Evolutionary conservation across 2,888 invertebrate species (phyloP), one percentile per base, ranked within the genome.

Genomic region (Acanthopleura granulata): DNA sequence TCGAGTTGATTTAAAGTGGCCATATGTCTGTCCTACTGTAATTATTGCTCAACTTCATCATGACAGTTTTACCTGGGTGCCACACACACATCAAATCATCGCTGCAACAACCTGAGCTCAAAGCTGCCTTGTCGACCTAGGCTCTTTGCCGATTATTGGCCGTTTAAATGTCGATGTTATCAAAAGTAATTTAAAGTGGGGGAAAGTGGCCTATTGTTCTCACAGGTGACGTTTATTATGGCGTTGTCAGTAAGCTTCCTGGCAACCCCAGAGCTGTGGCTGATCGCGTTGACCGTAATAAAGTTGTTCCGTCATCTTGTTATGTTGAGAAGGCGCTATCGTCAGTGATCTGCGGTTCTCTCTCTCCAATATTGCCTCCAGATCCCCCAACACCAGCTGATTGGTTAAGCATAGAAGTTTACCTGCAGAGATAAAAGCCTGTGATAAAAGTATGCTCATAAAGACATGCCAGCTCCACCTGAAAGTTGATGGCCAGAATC

Each of bases 131-230:
- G 57, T 57, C 22, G 57, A 57, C 57, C n/a, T 12, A n/a, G 22
- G 57, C 57, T 22, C 57, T 66, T 66, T 6, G 18, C 15, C 22
- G 18, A 22, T 66, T 66, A 66, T 66, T 66, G 66, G 29, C 66
- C 66, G 25, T 22, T 22, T 22, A 16, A 22, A 15, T 15, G 25
- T 15, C 16, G 66, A 66, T 66, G 22, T 66, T 66, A 66, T 66
- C 66, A 25, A 27, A 27, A 27, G 66, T 66, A 66, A 66, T 66
- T 66, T 22, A 57, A 57, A 57, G 57, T 57, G 57, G 57, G 3
- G 16, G 66, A 66, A 66, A 66, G 66, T 66, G 66, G 66, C 66
- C 25, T 25, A 66, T 66, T 66, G 66, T 66, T 27, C 66, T 18
- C 29, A 18, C 27, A 27, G 22, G 66, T 66, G 29, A 66, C 29